Percentiles rank a stretch among this genome's conserved stretches.
phyloP scores from a whole-genome alignment of 2,888 invertebrate genomes.

The Bombyx huttoni region DNA sequence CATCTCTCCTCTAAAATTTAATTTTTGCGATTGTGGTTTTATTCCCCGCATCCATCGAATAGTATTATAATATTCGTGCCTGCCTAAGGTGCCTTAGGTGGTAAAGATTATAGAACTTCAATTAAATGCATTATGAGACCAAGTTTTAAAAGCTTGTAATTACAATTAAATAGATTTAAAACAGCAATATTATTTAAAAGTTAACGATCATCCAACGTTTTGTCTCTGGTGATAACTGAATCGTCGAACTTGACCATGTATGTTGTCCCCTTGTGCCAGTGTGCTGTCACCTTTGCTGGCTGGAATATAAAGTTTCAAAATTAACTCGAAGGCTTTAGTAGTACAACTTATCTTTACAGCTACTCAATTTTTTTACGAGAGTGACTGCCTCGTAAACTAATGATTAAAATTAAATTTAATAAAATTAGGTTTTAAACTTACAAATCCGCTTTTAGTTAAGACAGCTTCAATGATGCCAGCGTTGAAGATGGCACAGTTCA shows the following conservation, averaged over 20 bases:
- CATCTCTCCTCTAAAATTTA: too few species aligned
- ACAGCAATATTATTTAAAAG: not conserved
- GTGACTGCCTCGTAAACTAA: too few species aligned
- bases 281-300: slow-evolving; percentile 98
- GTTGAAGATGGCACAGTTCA: slow-evolving; percentile 98
- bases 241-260: slow-evolving; percentile 99
- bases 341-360: too few species aligned
- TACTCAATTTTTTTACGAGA: too few species aligned
- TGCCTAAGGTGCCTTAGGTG: too few species aligned
- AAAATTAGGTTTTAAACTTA: slow-evolving; percentile 70
- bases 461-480: slow-evolving; percentile 98
- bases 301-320: slow-evolving; percentile 56
- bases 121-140: too few species aligned
- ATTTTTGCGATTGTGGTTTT: too few species aligned
- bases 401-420: not conserved
- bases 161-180: not conserved
- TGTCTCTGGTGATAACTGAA: slow-evolving; percentile 90
- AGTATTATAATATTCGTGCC: too few species aligned
- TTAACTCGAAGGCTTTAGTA: too few species aligned
- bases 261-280: slow-evolving; percentile 99
- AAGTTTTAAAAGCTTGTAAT: not conserved
- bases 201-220: slow-evolving; percentile 90
- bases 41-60: too few species aligned
- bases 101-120: too few species aligned
- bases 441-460: slow-evolving; percentile 94